A percentile compares a stretch with the other conserved stretches of the same genome.
phyloP scores from a whole-genome alignment of 2,797 vertebrate species.

The Pampus argenteus region DNA sequence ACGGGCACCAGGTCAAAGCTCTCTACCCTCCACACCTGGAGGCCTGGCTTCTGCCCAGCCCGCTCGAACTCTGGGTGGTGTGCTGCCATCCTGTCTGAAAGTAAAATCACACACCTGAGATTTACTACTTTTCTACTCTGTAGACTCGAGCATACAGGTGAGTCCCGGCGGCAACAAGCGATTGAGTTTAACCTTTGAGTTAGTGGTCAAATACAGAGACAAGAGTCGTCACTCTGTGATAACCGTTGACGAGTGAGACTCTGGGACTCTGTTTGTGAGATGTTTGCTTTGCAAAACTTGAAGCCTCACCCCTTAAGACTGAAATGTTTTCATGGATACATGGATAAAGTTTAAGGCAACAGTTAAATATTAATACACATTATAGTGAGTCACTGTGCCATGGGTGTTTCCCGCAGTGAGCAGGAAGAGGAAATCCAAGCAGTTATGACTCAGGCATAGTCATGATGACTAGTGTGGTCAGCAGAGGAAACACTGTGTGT shows the following conservation, averaged over 20 bases:
- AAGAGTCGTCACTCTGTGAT: neutral
- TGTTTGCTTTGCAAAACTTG: constrained; percentile 1
- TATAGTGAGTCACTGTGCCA: constrained; percentile 64
- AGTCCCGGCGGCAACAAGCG: constrained; percentile 9
- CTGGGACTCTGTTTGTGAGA: constrained; percentile 8
- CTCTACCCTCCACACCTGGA: constrained; percentile 98
- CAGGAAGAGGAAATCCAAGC: constrained; percentile 60
- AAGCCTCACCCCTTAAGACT: constrained; percentile 49
- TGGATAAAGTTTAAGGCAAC: constrained; percentile 62
- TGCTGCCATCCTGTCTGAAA: constrained; percentile 88
- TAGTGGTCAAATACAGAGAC: neutral
- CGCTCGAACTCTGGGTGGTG: constrained; percentile 92
- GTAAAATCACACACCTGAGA: constrained; percentile 20
- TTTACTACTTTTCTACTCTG: constrained; percentile 12
- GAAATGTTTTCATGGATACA: constrained; percentile 60
- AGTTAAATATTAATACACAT: constrained; percentile 65
- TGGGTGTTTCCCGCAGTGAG: constrained; percentile 45
- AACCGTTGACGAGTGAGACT: constrained; percentile 2
- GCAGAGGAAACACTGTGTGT: constrained; percentile 12
- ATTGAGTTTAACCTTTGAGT: neutral
- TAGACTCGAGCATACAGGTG: neutral
- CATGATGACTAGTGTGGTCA: constrained; percentile 14
- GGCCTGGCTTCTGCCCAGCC: constrained; percentile 91
- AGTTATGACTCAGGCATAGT: constrained; percentile 39
- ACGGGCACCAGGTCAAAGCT: constrained; percentile 95